Percentiles rank a stretch among this genome's conserved stretches.
These are phyloP conservation scores for Berghia stephanieae DNA, from an alignment of 1,140 invertebrate species.

Conservation along the genomic window DNA sequence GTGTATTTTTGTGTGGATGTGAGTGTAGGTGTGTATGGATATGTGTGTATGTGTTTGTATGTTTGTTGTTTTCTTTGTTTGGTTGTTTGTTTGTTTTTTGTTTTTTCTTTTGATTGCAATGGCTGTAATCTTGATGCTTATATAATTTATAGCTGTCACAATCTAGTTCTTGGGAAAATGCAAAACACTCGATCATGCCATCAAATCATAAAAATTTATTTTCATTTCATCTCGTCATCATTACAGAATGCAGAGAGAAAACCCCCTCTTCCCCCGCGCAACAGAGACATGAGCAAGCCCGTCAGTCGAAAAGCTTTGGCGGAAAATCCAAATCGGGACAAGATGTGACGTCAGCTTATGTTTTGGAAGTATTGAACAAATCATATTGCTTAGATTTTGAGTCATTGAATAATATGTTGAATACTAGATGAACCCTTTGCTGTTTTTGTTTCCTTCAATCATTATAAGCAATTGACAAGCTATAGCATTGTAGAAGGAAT, in stretches of 20 bases:
- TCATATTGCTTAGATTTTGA: not conserved
- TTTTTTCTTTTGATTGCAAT: not conserved
- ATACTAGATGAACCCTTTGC: not conserved
- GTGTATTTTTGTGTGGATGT: no score
- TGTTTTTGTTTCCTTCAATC: not conserved
- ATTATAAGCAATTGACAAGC: not conserved
- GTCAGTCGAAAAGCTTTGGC: constrained; percentile 36
- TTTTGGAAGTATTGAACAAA: not conserved
- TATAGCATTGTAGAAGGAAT: not conserved
- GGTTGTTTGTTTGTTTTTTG: no score
- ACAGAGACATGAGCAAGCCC: constrained; percentile 37
- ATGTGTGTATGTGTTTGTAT: no score
- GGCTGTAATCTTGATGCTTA: not conserved
- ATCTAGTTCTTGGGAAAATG: no score
- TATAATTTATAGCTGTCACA: not conserved
- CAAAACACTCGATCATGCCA: no score
- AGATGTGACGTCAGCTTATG: constrained; percentile 31
- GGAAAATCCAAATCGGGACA: constrained; percentile 40
- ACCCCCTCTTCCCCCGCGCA: constrained; percentile 42
- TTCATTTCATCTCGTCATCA: constrained; percentile 22
- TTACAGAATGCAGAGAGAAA: constrained; percentile 39
- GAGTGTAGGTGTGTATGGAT: no score
- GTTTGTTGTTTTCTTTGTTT: no score
- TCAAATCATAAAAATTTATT: not conserved
- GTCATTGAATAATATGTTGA: not conserved